Conservation (phyloP, 2,113 vertebrate genomes). For the Hydrolagus affinis region DNA sequence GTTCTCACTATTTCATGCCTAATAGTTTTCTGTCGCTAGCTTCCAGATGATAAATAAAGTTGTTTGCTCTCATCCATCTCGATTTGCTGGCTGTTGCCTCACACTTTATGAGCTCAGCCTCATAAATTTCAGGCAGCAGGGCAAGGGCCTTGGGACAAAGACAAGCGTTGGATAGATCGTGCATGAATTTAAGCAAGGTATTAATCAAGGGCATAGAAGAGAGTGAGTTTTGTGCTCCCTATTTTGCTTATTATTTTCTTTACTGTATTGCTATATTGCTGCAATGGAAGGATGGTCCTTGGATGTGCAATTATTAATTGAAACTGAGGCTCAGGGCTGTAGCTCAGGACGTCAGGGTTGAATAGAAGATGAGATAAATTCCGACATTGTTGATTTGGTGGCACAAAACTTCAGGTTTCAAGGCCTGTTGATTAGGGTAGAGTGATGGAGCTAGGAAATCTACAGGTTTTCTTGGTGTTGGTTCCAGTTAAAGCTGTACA, state of each 20-base stretch:
- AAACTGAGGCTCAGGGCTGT: too few species aligned
- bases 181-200: background rate
- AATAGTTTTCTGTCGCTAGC: slow-evolving; percentile 19
- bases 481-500: too few species aligned
- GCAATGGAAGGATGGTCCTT: too few species aligned
- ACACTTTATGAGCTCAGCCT: slow-evolving; percentile 26
- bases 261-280: too few species aligned
- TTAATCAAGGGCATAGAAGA: slow-evolving; percentile 20
- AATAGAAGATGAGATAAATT: too few species aligned
- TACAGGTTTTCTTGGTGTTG: too few species aligned
- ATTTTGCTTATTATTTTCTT: background rate
- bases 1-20: slow-evolving; percentile 13
- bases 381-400: too few species aligned
- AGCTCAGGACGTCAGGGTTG: too few species aligned
- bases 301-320: too few species aligned
- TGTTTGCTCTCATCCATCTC: slow-evolving; percentile 6
- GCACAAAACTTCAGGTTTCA: too few species aligned
- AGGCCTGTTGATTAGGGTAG: too few species aligned
- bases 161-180: slow-evolving; percentile 2
- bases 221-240: background rate
- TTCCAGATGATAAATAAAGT: slow-evolving; percentile 19
- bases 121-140: slow-evolving; percentile 2
- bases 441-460: too few species aligned
- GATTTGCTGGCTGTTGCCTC: background rate
- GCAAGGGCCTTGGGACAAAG: slow-evolving; percentile 6